Conservation (phyloP, 2,888 invertebrate species). For the Rhagium mordax region DNA sequence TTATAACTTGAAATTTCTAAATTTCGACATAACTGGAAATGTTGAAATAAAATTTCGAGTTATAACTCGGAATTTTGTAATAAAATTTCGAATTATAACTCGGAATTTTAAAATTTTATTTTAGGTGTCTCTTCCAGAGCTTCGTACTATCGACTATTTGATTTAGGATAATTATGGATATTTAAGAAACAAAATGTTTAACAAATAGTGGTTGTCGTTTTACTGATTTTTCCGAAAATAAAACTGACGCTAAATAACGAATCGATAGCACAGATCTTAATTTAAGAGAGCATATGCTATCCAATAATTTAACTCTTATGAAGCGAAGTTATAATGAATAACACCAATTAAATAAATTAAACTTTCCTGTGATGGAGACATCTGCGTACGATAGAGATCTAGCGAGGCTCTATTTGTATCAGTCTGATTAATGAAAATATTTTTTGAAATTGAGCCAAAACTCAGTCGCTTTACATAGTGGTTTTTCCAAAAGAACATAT, state of each 20-base stretch:
- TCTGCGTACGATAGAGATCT: slow-evolving; percentile 33
- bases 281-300: not conserved
- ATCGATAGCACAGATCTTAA: not conserved
- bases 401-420: slow-evolving; percentile 29
- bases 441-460: slow-evolving; percentile 50
- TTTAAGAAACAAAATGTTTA: too few species aligned
- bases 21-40: too few species aligned
- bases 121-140: too few species aligned
- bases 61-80: too few species aligned
- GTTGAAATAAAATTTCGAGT: too few species aligned
- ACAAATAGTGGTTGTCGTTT: too few species aligned
- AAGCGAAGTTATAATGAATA: not conserved
- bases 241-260: not conserved
- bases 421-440: slow-evolving; percentile 48
- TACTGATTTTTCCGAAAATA: too few species aligned
- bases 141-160: too few species aligned
- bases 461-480: slow-evolving; percentile 35
- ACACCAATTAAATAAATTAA: slow-evolving; percentile 25
- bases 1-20: too few species aligned
- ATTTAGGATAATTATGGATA: too few species aligned
- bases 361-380: slow-evolving; percentile 22
- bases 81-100: too few species aligned
- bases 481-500: slow-evolving; percentile 42
- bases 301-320: not conserved
- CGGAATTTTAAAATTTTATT: too few species aligned